Evolutionary conservation across 2,888 invertebrate species (phyloP), one percentile per base, ranked within the genome.

Genomic region (Ornithoptera alexandrae): DNA sequence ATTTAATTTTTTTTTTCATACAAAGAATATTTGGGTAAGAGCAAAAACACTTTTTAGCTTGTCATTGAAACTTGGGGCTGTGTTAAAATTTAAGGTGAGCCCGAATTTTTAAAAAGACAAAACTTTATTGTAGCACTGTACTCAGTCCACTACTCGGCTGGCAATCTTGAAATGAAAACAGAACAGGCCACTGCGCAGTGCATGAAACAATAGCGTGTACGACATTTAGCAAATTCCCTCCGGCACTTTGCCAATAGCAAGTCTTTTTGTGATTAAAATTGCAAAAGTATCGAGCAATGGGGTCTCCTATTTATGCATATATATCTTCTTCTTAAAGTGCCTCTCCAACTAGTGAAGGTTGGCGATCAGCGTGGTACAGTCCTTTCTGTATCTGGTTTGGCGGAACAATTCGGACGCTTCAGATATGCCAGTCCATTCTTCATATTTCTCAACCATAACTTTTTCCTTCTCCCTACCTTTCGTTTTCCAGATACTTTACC

Each of bases 171-270:
- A 67, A 61, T 20, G n/a, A 60, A 50, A 36, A 36, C 6, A 61
- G n/a, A 53, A 36, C n/a, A 36, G 17, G 20, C 60, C 59, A 60
- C 36, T 42, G 56, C 42, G 39, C n/a, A 53, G 20, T 39, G 67
- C 42, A 42, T 20, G 22, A 53, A 39, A 67, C 22, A 67, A 62
- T 56, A 62, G 62, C 36, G 30, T 56, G 24, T 20, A 61, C 60
- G 61, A 42, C 56, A 10, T 39, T 67, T 57, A 61, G 39, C 6
- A 18, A 62, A 67, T 42, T 56, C 42, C 67, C 67, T 67, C 42
- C 53, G 62, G 67, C 67, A 36, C 36, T 67, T 67, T 60, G 50
- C 58, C 53, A 61, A 61, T 61, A 22, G 50, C 53, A 50, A 67
- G 60, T 56, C 39, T 20, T 50, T 67, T 62, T 18, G 30, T 64